Evolutionary conservation across 2,113 vertebrate genomes (phyloP), one percentile per base, ranked within the genome.

Genomic region (Sarotherodon lohbergeri): DNA sequence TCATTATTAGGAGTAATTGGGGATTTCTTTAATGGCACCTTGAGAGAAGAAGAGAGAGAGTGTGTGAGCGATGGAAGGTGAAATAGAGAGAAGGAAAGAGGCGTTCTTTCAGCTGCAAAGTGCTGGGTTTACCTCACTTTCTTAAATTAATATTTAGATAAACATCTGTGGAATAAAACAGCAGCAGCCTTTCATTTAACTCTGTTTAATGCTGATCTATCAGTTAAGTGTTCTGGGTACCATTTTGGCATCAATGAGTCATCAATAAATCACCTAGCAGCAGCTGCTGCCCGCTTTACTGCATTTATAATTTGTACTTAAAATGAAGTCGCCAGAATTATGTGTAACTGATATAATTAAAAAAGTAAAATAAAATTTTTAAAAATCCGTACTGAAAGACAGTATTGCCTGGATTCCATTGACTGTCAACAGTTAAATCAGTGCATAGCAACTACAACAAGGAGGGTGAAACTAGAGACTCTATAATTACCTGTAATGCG

Each of bases 1-100:
- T 97, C 95, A 96, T 96, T 94, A 96, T 96, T 95, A 95, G 93
- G 93, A 95, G 94, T 96, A 95, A 96, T 94, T 95, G 92, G 93
- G 91, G 93, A 96, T 94, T 96, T 96, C 94, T 94, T 95, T 96
- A 95, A 95, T 94, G 94, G 93, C 92, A 96, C 95, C 95, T 96
- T 95, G 95, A 96, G 94, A 93, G 90, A 84, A 66, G 24, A 83
- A 39, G 59, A 48, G 55, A 43, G 54, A 86, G 81, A 29, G 50
- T 1, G 6, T 8, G 71, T 56, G 41, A 81, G 80, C 43, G 82
- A 59, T 14, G 50, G 78, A 82, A 36, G 63, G 73, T 22, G 79
- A 82, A 48, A 61, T 1, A 16, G 50, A 80, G 48, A 81, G 56
- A 71, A 11, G 71, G 56, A 59, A 34, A 50, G 63, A 56, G 10